Conservation (phyloP, 2,888 invertebrate genomes). For the Autographa gamma region DNA sequence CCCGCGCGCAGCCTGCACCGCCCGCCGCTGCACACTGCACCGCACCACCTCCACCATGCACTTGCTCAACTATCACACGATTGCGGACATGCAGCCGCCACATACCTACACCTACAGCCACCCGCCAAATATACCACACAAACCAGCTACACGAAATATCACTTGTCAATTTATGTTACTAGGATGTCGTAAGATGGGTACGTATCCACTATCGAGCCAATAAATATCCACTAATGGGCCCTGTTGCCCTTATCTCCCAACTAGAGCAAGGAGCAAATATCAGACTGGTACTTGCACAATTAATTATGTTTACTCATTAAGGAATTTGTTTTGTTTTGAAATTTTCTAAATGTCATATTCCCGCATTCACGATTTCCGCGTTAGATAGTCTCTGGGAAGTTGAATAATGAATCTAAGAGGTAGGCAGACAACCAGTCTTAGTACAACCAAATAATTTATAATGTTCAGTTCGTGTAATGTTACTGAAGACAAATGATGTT, state of each 20-base stretch:
- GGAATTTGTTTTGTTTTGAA: constrained; percentile 30
- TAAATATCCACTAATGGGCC: constrained; percentile 57
- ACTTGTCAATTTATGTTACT: constrained; percentile 50
- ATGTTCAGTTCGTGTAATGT: constrained; percentile 48
- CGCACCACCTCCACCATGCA: constrained; percentile 40
- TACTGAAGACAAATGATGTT: constrained; percentile 59
- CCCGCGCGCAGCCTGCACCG: constrained; percentile 63
- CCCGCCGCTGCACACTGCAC: constrained; percentile 26
- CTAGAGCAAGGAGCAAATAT: constrained; percentile 49
- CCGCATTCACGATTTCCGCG: constrained; percentile 15
- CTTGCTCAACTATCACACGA: constrained; percentile 39
- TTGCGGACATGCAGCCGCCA: constrained; percentile 23
- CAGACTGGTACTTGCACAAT: constrained; percentile 30
- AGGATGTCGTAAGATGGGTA: constrained; percentile 50
- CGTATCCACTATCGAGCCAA: constrained; percentile 41
- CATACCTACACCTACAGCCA: constrained; percentile 13
- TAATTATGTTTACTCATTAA: constrained; percentile 46
- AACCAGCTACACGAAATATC: constrained; percentile 41
- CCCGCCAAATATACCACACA: constrained; percentile 19
- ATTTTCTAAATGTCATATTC: constrained; percentile 35
- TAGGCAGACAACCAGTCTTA: constrained; percentile 38
- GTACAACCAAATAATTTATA: constrained; percentile 45
- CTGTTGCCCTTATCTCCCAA: constrained; percentile 49
- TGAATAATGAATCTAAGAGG: constrained; percentile 31
- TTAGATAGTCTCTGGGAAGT: constrained; percentile 27